Conservation (phyloP, 1,140 invertebrate genomes). For the Zaprionus davidi region DNA sequence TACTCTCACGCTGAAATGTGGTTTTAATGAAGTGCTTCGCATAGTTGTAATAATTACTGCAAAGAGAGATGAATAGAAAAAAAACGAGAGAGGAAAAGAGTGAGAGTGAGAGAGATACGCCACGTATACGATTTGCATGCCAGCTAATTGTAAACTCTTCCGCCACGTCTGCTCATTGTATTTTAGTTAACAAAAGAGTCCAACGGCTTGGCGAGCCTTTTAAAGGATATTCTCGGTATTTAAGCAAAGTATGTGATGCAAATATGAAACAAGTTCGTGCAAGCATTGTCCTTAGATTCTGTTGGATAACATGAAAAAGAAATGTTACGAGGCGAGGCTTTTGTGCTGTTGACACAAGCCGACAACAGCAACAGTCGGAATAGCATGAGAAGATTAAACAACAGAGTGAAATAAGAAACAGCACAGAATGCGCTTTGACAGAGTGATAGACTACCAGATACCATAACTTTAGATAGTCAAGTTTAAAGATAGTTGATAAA, state of each 20-base stretch:
- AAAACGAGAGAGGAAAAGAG: neutral
- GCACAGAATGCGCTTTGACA: neutral
- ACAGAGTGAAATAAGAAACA: constrained; percentile 19
- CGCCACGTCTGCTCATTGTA: constrained; percentile 49
- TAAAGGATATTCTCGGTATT: constrained; percentile 39
- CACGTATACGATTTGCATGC: constrained; percentile 54
- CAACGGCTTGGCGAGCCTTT: constrained; percentile 29
- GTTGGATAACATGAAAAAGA: constrained; percentile 54
- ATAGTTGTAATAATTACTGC: constrained; percentile 30
- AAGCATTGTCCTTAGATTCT: constrained; percentile 51
- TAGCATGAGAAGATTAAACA: constrained; percentile 59
- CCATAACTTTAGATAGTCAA: neutral
- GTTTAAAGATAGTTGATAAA: neutral
- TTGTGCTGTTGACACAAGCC: constrained; percentile 63
- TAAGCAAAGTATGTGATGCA: constrained; percentile 39
- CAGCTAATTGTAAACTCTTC: constrained; percentile 75
- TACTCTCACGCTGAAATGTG: neutral
- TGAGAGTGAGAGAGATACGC: constrained; percentile 17
- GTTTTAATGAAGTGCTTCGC: constrained; percentile 25
- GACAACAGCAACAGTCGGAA: constrained; percentile 39
- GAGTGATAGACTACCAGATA: neutral
- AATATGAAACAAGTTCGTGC: constrained; percentile 60
- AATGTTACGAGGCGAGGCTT: constrained; percentile 55
- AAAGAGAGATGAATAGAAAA: neutral
- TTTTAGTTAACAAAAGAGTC: constrained; percentile 13